Evolutionary conservation across 2,113 vertebrate genomes (phyloP).

Genomic region (Motacilla tschutschensis): DNA sequence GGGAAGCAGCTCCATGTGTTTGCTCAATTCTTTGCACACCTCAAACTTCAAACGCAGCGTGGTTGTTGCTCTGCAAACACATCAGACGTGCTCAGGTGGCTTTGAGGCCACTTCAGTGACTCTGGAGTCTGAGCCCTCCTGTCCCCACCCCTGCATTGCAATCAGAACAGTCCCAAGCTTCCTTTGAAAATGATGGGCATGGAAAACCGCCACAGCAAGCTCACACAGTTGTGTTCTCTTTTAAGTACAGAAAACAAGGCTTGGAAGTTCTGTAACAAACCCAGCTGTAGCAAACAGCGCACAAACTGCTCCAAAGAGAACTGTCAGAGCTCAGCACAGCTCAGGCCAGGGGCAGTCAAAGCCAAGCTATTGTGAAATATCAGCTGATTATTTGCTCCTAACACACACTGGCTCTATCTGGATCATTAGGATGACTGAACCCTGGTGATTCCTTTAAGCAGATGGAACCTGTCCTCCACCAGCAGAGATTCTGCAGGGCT

Average conservation of each 20-base stretch:
- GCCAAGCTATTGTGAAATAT: background rate
- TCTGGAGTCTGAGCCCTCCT: background rate
- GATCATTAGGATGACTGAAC: background rate
- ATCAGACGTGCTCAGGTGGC: background rate
- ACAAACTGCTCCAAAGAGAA: background rate
- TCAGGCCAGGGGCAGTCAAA: background rate
- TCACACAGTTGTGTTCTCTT: background rate
- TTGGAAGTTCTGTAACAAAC: background rate
- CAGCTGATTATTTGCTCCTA: background rate
- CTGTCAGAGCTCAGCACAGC: background rate
- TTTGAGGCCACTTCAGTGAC: background rate
- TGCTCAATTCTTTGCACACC: slow-evolving; percentile 82
- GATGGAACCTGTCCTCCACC: background rate
- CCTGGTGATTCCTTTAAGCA: background rate
- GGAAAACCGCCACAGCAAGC: background rate
- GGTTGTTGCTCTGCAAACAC: slow-evolving; percentile 76
- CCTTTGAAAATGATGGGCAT: background rate
- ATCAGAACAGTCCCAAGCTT: background rate
- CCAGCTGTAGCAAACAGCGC: background rate
- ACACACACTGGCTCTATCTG: background rate
- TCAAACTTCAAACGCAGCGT: slow-evolving; percentile 82
- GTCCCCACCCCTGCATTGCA: background rate
- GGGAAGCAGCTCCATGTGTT: slow-evolving; percentile 87
- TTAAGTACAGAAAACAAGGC: background rate
- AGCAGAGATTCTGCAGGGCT: background rate